Evolutionary conservation across 2,888 invertebrate species (phyloP), one percentile per base, ranked within the genome.

Genomic region (Abscondita cerata): DNA sequence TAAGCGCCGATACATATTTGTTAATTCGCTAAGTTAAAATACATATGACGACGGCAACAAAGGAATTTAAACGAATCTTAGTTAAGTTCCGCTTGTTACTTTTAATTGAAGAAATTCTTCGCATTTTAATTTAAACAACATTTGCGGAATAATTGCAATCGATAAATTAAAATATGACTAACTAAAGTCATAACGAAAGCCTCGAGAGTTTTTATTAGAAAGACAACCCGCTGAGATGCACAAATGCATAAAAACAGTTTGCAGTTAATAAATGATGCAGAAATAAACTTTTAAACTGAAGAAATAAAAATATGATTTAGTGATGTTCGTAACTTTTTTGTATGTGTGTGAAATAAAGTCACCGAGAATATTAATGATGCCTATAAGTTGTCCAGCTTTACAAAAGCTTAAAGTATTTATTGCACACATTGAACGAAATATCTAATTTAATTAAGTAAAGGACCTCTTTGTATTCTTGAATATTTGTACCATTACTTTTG

Each of bases 391-490:
- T 67, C 65, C 53, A 47, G 67, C 59, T 64, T 63, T 56, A 50
- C 52, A 55, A 60, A 55, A 62, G 44, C 55, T 55, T 40, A 48
- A 54, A 61, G 53, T 66, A 67, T 69, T 69, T 69, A 69, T 69
- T 64, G 51, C 67, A 46, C 51, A 60, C 66, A 64, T 64, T 64
- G 64, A 57, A 34, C 59, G 60, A 64, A 62, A 67, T 66, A 66
- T 65, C 63, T 69, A 64, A 66, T 68, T 68, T 68, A 68, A 68
- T 69, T 69, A 67, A 67, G 62, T 59, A 53, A 64, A 63, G 59
- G 53, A 62, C 57, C 51, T 44, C 52, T 46, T 57, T 36, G 52
- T 52, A 46, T 36, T 41, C 19, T 33, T 48, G 20, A 52, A 36
- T 51, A 57, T 44, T 50, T 44, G 19, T 12, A 11, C 51, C 33